Percentiles rank a stretch among this genome's conserved stretches.
Conservation (phyloP, 2,888 invertebrate genomes). For the Criorhina ranunculi region DNA sequence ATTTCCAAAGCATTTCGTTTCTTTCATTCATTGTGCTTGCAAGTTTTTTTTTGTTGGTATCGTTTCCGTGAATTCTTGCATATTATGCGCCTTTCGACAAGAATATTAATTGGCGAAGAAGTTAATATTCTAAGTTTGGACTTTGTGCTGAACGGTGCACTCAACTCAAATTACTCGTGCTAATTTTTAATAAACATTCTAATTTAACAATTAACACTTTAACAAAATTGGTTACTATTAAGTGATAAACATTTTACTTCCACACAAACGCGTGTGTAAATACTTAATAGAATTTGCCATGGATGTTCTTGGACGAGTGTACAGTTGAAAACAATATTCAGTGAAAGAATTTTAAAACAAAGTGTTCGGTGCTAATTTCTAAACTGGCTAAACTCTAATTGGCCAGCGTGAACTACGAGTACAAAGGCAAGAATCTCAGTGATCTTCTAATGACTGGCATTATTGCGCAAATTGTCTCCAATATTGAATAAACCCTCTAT, state of each 20-base stretch:
- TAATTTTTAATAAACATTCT: conserved; percentile 9
- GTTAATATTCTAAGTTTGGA: conserved; percentile 6
- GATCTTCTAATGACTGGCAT: no score
- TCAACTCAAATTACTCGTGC: neutral
- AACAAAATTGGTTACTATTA: neutral
- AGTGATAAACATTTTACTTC: no score
- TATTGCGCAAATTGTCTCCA: no score
- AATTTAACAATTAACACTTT: neutral
- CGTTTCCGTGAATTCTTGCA: neutral
- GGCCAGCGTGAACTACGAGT: no score
- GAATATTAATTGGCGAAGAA: conserved; percentile 12
- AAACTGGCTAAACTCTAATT: no score
- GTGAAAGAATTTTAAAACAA: neutral
- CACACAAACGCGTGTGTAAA: no score
- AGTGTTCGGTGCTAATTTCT: neutral
- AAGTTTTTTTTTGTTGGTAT: neutral
- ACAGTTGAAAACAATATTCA: no score
- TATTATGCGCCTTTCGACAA: conserved; percentile 18
- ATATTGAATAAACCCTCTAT: no score
- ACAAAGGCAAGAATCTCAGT: no score
- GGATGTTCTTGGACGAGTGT: no score
- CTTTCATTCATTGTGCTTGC: neutral
- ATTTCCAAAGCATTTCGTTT: neutral
- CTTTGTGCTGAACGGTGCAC: conserved; percentile 1
- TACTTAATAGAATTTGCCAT: no score